phyloP scores from a whole-genome alignment of 1,140 invertebrate species.

The Caerostris extrusa region DNA sequence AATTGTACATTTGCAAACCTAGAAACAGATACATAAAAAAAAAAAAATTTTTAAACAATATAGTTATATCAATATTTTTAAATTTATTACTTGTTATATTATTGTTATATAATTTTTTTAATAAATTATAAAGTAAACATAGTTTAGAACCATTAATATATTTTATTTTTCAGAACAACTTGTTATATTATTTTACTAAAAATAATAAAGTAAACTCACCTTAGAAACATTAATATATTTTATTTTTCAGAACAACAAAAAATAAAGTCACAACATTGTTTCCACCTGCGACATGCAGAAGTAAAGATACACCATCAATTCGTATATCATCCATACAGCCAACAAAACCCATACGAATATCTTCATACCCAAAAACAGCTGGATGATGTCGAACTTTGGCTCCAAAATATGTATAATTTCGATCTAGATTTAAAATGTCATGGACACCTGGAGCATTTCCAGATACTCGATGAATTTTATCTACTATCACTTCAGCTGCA shows the following conservation, averaged over 20 bases:
- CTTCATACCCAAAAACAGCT: constrained; percentile 84
- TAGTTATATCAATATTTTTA: constrained; percentile 1
- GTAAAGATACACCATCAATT: constrained; percentile 88
- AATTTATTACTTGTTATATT: not conserved
- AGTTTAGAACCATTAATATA: not conserved
- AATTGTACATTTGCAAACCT: constrained; percentile 77
- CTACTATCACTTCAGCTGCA: constrained; percentile 89
- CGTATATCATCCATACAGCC: constrained; percentile 95
- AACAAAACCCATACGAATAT: constrained; percentile 89
- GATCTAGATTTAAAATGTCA: constrained; percentile 92
- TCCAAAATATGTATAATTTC: constrained; percentile 92
- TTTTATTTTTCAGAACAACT: not conserved
- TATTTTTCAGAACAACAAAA: not conserved
- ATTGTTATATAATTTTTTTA: not conserved
- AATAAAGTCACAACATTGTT: constrained; percentile 84
- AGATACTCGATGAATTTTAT: constrained; percentile 89
- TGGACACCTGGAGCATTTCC: constrained; percentile 91
- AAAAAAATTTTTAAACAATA: not conserved
- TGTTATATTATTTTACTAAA: not conserved
- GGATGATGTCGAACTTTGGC: constrained; percentile 87
- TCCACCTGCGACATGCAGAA: constrained; percentile 87
- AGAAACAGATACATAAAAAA: no score
- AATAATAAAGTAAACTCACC: not conserved
- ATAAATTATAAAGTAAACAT: not conserved
- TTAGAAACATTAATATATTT: not conserved